Base-by-base conservation (phyloP, 2,888 invertebrate genomes). In the Caenorhabditis sinica region DNA sequence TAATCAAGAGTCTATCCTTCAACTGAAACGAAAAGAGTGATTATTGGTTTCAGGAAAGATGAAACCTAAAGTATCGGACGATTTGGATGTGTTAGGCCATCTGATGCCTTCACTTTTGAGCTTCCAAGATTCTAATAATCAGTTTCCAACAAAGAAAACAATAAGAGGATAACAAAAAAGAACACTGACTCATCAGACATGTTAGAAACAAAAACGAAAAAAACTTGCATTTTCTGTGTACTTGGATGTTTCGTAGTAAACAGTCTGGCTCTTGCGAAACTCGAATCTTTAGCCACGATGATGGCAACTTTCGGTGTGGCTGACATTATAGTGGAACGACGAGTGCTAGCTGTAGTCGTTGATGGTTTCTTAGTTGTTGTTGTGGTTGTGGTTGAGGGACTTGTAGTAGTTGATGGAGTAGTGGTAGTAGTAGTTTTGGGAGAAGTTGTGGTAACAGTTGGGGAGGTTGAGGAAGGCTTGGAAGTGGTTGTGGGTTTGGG, bases 211-310 rank as follows among this genome's bases (percentile, higher is more conserved):
- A 71, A 71, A 25, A 60, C 33, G 40, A 43, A 20, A 68, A 82
- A 36, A 72, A 85, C 84, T 84, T 84, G 84, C 84, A 83, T 84
- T 77, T 76, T 86, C 17, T 61, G 73, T 71, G 80, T 83, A 68
- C 76, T 82, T 30, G 82, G 75, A 72, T 75, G 85, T 33, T 33
- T 75, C 49, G 85, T 72, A 15, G 87, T 77, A 73, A 83, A 83
- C 51, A 83, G 43, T 49, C 77, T 30, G 17, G 83, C 83, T 68
- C 69, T 45, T 6, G 73, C 73, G 30, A 73, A 72, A 51, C 66
- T 63, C 53, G 83, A 75, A 63, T 83, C 83, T 61, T 83, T 83
- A 33, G 77, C 77, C 61, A 83, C 83, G 63, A 83, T 77, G 20
- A 83, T 83, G 5, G 77, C 66, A 23, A 83, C 77, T 68, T 83